These are phyloP conservation scores for Momotus momota DNA, from an alignment of 2,797 vertebrate species.

Conservation along the genomic window DNA sequence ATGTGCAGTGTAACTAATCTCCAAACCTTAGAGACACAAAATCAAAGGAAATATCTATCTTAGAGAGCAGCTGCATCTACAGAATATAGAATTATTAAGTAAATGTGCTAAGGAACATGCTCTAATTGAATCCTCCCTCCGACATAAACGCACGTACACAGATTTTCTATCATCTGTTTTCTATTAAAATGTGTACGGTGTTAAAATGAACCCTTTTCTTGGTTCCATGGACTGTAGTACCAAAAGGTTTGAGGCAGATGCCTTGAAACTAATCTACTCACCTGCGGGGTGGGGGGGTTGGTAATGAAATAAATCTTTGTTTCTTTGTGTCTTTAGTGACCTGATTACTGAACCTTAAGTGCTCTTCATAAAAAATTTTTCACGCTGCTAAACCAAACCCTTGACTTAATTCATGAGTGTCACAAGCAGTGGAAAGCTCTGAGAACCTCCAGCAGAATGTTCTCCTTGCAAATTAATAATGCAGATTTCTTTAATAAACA, in stretches of 20 bases:
- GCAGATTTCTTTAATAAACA: not conserved
- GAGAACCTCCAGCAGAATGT: not conserved
- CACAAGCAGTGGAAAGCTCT: not conserved
- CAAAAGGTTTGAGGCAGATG: not conserved
- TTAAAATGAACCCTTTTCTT: not conserved
- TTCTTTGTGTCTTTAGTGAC: not conserved
- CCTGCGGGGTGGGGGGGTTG: not conserved
- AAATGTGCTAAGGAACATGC: not conserved
- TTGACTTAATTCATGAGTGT: not conserved
- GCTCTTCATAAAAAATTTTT: not conserved
- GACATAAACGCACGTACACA: not conserved
- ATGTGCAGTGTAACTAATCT: conserved; percentile 1
- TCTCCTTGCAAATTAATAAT: not conserved
- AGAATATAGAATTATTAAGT: not conserved
- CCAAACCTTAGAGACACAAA: conserved; percentile 27
- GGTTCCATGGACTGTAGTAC: not conserved
- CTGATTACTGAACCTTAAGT: not conserved
- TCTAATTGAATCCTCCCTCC: not conserved
- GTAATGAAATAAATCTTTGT: not conserved
- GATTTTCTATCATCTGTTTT: not conserved
- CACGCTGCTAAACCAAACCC: not conserved
- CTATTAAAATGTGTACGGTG: not conserved
- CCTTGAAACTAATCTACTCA: not conserved
- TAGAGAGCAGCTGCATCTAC: not conserved
- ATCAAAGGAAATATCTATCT: not conserved